Conservation (phyloP, 1,140 invertebrate species). For the Elymnias hypermnestra region DNA sequence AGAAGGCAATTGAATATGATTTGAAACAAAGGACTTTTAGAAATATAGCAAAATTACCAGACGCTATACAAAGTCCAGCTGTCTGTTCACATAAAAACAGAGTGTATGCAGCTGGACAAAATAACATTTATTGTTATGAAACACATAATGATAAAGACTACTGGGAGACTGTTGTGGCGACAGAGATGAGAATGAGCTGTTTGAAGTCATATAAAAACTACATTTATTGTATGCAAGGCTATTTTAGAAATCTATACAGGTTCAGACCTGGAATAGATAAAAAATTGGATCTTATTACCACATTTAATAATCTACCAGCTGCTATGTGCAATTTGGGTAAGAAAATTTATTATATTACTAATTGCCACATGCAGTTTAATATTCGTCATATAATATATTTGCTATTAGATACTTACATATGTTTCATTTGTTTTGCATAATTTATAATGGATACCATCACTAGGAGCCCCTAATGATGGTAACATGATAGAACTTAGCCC, state of each 20-base stretch:
- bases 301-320: conserved; percentile 40
- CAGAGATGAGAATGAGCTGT: conserved; percentile 41
- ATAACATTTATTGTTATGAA: conserved; percentile 49
- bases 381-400: too few relatives aligned
- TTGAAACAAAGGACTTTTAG: conserved; percentile 45
- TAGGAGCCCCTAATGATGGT: too few relatives aligned
- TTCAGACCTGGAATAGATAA: conserved; percentile 39
- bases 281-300: conserved; percentile 34
- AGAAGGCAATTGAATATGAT: conserved; percentile 45
- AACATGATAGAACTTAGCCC: too few relatives aligned
- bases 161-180: conserved; percentile 35
- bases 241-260: conserved; percentile 49
- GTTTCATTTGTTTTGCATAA: too few relatives aligned
- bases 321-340: conserved; percentile 49
- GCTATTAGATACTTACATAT: too few relatives aligned
- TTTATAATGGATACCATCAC: too few relatives aligned
- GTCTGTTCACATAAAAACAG: conserved; percentile 39
- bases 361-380: too few relatives aligned
- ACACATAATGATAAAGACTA: conserved; percentile 28
- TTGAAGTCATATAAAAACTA: conserved; percentile 48
- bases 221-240: conserved; percentile 55
- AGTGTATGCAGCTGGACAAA: conserved; percentile 47
- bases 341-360: conserved; percentile 3
- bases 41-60: conserved; percentile 46
- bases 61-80: conserved; percentile 49